Conservation (phyloP, 2,113 vertebrate genomes). For the Colistium nudipinnis region DNA sequence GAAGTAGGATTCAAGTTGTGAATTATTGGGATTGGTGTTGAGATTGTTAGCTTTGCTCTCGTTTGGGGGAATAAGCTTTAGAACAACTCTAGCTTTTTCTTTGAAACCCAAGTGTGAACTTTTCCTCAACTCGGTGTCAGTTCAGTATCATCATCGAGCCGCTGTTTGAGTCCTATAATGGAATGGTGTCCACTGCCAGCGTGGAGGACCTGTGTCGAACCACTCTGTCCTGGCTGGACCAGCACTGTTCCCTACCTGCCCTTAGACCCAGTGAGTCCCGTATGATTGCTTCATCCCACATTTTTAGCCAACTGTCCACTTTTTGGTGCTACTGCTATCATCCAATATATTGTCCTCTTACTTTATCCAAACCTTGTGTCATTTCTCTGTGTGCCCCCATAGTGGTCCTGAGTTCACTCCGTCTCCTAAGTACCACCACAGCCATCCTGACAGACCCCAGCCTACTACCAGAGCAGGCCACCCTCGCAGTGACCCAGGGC, state of each 20-base stretch:
- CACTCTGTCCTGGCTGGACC: conserved; percentile 93
- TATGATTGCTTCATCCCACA: background rate
- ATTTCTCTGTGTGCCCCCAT: conserved; percentile 24
- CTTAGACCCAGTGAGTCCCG: conserved; percentile 90
- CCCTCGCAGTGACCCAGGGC: conserved; percentile 82
- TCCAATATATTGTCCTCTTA: background rate
- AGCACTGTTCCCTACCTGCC: conserved; percentile 91
- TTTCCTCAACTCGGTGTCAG: conserved; percentile 85
- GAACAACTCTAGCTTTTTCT: background rate
- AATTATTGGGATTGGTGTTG: background rate
- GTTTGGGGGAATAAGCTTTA: background rate
- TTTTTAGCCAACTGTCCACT: background rate
- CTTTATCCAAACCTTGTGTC: background rate
- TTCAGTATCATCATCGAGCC: conserved; percentile 96
- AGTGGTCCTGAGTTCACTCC: conserved; percentile 94
- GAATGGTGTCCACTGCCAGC: conserved; percentile 94
- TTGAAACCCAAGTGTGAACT: background rate
- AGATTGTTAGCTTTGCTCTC: background rate
- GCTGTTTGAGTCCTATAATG: conserved; percentile 95
- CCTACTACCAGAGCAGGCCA: conserved; percentile 89
- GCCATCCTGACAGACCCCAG: conserved; percentile 91
- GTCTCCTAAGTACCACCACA: conserved; percentile 92
- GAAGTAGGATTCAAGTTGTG: background rate
- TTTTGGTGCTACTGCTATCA: background rate
- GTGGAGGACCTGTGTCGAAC: conserved; percentile 90